phyloP scores from a whole-genome alignment of 2,113 vertebrate genomes.

The Erythrocebus patas region DNA sequence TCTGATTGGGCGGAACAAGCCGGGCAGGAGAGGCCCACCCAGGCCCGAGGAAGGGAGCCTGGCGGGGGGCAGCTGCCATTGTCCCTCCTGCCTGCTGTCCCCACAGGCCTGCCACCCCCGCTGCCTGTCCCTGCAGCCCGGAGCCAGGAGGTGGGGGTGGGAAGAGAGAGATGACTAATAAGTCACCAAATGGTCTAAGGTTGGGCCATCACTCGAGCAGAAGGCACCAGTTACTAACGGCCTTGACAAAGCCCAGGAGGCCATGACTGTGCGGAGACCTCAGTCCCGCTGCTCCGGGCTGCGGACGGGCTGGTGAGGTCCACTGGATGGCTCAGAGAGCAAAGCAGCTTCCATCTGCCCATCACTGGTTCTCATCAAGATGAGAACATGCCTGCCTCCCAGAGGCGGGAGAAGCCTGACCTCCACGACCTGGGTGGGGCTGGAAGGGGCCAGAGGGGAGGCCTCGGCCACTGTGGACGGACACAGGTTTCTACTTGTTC shows the following conservation, averaged over 20 bases:
- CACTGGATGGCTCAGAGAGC: rapidly evolving
- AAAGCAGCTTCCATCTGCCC: not conserved
- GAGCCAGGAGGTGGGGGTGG: constrained; percentile 40
- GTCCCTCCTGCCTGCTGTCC: not conserved
- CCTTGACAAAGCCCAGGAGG: not conserved
- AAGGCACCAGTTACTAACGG: constrained; percentile 15
- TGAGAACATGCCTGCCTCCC: too few relatives aligned
- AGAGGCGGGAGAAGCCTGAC: too few relatives aligned
- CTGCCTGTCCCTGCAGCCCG: not conserved
- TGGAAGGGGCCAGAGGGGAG: too few relatives aligned
- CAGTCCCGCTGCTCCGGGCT: too few relatives aligned
- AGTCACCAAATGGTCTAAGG: constrained; percentile 46
- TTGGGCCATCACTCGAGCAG: not conserved
- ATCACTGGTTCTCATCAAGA: too few relatives aligned
- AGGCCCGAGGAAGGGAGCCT: constrained; percentile 1
- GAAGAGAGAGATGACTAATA: constrained; percentile 53
- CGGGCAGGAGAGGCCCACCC: constrained; percentile 50
- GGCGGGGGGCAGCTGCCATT: not conserved
- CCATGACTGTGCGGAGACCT: rapidly evolving
- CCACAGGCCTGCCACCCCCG: not conserved
- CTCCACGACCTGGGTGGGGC: not conserved
- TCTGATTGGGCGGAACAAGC: constrained; percentile 76
- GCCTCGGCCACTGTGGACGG: constrained; percentile 60
- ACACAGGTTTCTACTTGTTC: constrained; percentile 47
- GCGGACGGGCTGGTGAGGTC: rapidly evolving